Base-by-base conservation (phyloP, 2,888 invertebrate genomes). In the Petrolisthes manimaculis region DNA sequence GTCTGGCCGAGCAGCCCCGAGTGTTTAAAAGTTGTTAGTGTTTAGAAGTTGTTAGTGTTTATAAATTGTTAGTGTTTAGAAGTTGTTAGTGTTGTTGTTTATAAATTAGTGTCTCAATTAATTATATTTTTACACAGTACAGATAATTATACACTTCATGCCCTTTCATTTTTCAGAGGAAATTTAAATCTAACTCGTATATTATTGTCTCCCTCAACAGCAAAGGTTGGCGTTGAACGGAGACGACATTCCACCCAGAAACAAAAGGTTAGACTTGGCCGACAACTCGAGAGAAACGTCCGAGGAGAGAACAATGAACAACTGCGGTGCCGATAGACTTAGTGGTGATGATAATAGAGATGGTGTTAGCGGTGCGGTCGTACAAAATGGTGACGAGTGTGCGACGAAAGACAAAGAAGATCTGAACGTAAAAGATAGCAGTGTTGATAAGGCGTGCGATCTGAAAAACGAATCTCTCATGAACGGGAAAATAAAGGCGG, bases 401-500 rank as follows among this genome's bases (percentile, higher is more conserved):
- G 83, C 53, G 18, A 37, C 71, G 12, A 74, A 80, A 24, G 24
- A 21, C 6, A 84, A 75, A 51, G 53, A 18, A 18, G 24, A 88
- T 71, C 78, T 69, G 24, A 67, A 55, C 6, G 21, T 37, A 18
- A 69, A 82, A 53, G 18, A 51, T 55, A 55, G 61, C 61, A 12
- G 51, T 9, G 75, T 75, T 21, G 67, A 37, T 18, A 84, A 74
- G 67, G 75, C 24, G 18, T 82, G 53, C 8, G 81, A 84, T 84
- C 81, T 84, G 84, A 84, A 61, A 37, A 77, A 37, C 75, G 89
- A 89, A 89, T 89, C 89, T 89, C 89, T 89, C 24, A 69, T 86
- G 8, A 85, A 89, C 69, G 89, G 85, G 5, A 81, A 75, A 54
- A 56, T 86, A 8, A 89, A 87, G 78, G 83, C 53, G 4, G 79